These are phyloP conservation scores for Thecocarcelia acutangulata DNA, from an alignment of 2,888 invertebrate species.

Conservation along the genomic window DNA sequence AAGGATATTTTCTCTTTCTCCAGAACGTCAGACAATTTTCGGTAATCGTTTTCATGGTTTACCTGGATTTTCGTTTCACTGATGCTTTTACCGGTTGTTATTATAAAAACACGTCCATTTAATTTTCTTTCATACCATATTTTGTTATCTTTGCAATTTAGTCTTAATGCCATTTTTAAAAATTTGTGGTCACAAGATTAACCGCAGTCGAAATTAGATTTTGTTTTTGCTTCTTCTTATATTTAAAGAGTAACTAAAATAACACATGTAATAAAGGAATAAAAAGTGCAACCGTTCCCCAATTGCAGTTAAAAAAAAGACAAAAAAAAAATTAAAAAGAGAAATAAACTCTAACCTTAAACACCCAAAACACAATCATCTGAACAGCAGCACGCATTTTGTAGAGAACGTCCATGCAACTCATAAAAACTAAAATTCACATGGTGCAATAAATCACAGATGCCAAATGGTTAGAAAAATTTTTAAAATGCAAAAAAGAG, in stretches of 20 bases:
- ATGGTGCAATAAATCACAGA: constrained; percentile 66
- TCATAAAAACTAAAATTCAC: constrained; percentile 55
- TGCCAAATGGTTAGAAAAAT: constrained; percentile 36
- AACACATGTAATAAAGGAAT: neutral
- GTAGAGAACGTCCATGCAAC: constrained; percentile 4
- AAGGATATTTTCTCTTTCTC: too few species aligned
- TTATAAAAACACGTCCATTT: too few species aligned
- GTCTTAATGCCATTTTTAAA: too few species aligned
- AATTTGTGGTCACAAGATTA: too few species aligned
- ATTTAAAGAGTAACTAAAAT: neutral
- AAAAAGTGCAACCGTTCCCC: constrained; percentile 36
- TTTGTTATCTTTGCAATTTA: too few species aligned
- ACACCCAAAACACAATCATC: constrained; percentile 38
- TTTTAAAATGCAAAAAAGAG: neutral
- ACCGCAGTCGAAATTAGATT: too few species aligned
- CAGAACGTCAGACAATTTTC: too few species aligned
- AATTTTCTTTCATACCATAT: too few species aligned
- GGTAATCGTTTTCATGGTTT: too few species aligned
- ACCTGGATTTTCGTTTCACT: too few species aligned
- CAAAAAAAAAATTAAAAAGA: constrained; percentile 60
- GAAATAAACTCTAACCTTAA: too few species aligned
- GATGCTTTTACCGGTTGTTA: too few species aligned
- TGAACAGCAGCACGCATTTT: constrained; percentile 24
- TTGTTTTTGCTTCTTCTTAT: neutral
- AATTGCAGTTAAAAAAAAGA: constrained; percentile 60